These are phyloP conservation scores for Myzus persicae DNA, from an alignment of 1,140 invertebrate genomes.

Conservation along the genomic window DNA sequence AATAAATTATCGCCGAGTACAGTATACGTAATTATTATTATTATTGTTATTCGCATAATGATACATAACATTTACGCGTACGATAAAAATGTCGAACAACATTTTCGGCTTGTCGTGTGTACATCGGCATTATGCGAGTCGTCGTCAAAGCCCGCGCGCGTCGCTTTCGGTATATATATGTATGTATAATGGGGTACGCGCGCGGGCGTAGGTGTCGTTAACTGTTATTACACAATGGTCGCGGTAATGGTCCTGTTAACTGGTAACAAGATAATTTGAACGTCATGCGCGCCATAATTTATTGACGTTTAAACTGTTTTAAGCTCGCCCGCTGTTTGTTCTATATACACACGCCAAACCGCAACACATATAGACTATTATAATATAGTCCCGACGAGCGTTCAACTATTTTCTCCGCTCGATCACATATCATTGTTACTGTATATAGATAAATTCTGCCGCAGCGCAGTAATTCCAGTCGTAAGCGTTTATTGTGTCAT, in stretches of 20 bases:
- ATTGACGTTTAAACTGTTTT: slow-evolving; percentile 36
- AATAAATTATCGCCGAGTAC: neutral
- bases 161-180: neutral
- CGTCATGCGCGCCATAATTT: neutral
- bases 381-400: neutral
- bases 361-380: neutral
- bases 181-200: neutral
- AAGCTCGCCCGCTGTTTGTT: slow-evolving; percentile 24
- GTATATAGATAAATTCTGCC: neutral
- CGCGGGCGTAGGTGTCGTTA: slow-evolving; percentile 39
- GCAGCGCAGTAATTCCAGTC: neutral
- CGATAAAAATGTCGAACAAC: slow-evolving; percentile 16
- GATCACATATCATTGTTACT: neutral
- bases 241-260: slow-evolving; percentile 36
- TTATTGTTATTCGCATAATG: neutral
- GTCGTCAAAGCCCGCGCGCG: neutral
- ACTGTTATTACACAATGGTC: slow-evolving; percentile 38
- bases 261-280: slow-evolving; percentile 37
- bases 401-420: neutral
- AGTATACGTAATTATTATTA: neutral
- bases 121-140: neutral
- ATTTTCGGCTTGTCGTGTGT: neutral
- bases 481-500: neutral
- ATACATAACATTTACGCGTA: neutral
- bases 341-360: neutral